Conservation (phyloP, 2,888 invertebrate genomes). For the Herminia tarsipennalis region DNA sequence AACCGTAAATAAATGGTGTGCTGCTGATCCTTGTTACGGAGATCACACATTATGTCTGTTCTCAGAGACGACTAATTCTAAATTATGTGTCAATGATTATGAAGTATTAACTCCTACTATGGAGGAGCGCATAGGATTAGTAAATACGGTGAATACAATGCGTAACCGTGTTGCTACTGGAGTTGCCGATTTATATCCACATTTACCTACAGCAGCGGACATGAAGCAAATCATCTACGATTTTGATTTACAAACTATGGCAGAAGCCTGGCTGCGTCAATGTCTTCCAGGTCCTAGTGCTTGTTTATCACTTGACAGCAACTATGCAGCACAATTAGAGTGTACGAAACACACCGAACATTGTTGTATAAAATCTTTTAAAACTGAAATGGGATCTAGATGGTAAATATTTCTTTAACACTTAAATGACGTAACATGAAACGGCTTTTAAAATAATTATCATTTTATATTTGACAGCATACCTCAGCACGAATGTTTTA, state of each 20-base stretch:
- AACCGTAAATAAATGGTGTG: constrained; percentile 71
- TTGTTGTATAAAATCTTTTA: constrained; percentile 59
- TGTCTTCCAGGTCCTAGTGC: constrained; percentile 74
- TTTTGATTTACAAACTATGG: constrained; percentile 70
- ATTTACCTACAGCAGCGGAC: constrained; percentile 70
- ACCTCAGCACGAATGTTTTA: constrained; percentile 69
- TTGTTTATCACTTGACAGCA: constrained; percentile 68
- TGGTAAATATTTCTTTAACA: constrained; percentile 55
- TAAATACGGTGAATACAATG: constrained; percentile 75
- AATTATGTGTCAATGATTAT: constrained; percentile 60
- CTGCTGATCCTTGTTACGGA: constrained; percentile 68
- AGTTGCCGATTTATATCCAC: constrained; percentile 52
- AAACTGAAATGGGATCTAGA: constrained; percentile 37
- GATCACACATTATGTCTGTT: constrained; percentile 79
- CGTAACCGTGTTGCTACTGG: constrained; percentile 73
- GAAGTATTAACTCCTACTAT: constrained; percentile 54
- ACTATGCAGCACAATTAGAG: constrained; percentile 69
- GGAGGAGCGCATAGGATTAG: constrained; percentile 59
- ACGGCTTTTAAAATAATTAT: neutral
- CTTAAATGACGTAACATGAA: neutral
- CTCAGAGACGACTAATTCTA: constrained; percentile 49
- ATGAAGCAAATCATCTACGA: constrained; percentile 78
- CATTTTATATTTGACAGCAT: constrained; percentile 50
- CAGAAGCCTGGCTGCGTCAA: constrained; percentile 69
- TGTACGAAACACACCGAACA: constrained; percentile 68